These are phyloP conservation scores for Diadegma fenestrale DNA, from an alignment of 2,888 invertebrate genomes.

Conservation along the genomic window DNA sequence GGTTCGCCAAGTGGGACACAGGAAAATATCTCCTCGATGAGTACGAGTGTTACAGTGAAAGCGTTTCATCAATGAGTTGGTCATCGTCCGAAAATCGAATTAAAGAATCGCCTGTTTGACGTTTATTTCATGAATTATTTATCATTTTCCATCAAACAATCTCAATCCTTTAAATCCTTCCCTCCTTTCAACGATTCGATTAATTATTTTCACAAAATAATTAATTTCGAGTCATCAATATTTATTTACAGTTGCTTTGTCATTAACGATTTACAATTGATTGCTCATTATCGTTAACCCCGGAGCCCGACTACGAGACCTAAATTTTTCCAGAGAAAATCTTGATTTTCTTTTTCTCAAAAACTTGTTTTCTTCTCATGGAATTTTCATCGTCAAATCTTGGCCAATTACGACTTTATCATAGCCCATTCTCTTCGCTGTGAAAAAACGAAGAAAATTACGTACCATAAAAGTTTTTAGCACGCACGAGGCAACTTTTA, in stretches of 20 bases:
- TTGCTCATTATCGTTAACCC: not conserved
- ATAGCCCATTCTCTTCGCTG: not conserved
- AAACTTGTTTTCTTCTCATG: not conserved
- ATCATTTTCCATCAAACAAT: not conserved
- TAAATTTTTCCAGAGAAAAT: not conserved
- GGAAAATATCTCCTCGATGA: conserved; percentile 58
- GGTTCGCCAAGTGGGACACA: conserved; percentile 66
- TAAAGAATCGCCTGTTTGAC: not conserved
- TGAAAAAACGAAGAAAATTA: not conserved
- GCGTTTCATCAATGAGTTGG: not conserved
- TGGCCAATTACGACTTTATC: not conserved
- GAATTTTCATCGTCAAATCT: not conserved
- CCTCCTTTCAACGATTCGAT: not conserved
- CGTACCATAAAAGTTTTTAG: not conserved
- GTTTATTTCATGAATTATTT: not conserved
- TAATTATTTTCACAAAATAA: not conserved
- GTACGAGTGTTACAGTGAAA: conserved; percentile 16
- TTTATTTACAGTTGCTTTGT: not conserved
- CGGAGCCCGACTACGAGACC: not conserved
- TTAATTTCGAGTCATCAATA: not conserved
- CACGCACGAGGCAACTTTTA: not conserved
- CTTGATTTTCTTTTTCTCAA: not conserved
- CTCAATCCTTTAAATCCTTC: not conserved
- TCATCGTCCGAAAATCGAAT: conserved; percentile 25
- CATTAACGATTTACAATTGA: not conserved